Percentiles rank a stretch among this genome's conserved stretches.
phyloP scores from a whole-genome alignment of 2,797 vertebrate genomes.

The Melanotaenia nigrans region DNA sequence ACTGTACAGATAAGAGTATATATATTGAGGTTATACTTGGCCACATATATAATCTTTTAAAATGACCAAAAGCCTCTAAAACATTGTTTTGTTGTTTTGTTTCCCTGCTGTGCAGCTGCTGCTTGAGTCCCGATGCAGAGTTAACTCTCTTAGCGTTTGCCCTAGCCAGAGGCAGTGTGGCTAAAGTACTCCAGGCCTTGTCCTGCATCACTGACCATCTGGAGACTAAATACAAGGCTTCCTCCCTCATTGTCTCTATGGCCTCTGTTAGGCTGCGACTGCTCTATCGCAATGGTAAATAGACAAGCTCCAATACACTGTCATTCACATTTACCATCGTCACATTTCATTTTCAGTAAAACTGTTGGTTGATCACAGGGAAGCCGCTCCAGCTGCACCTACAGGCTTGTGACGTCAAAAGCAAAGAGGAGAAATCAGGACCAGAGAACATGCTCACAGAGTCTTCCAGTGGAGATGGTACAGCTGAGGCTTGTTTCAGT shows the following conservation, averaged over 20 bases:
- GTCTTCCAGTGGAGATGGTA: slow-evolving; percentile 92
- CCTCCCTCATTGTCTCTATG: slow-evolving; percentile 92
- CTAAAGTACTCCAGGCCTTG: slow-evolving; percentile 92
- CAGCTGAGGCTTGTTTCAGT: slow-evolving; percentile 6
- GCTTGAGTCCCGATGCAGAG: slow-evolving; percentile 91
- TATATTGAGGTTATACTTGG: background rate
- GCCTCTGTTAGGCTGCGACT: slow-evolving; percentile 90
- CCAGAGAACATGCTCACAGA: slow-evolving; percentile 95
- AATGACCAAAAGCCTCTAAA: background rate
- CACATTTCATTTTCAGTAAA: background rate
- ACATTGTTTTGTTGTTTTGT: slow-evolving; percentile 5
- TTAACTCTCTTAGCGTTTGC: slow-evolving; percentile 95
- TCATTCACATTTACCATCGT: slow-evolving; percentile 24
- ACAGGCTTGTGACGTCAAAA: slow-evolving; percentile 97
- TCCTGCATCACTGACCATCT: slow-evolving; percentile 88
- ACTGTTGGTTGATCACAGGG: slow-evolving; percentile 74
- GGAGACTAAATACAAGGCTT: slow-evolving; percentile 88
- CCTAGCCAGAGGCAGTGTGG: slow-evolving; percentile 92
- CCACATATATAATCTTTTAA: background rate
- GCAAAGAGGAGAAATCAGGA: slow-evolving; percentile 97
- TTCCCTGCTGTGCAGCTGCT: slow-evolving; percentile 82
- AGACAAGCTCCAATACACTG: background rate
- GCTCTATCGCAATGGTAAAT: slow-evolving; percentile 93
- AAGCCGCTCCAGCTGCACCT: slow-evolving; percentile 90
- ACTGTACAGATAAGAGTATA: background rate